A percentile compares a stretch with the other conserved stretches of the same genome.
Conservation (phyloP, 2,888 invertebrate species). For the Hedya salicella region DNA sequence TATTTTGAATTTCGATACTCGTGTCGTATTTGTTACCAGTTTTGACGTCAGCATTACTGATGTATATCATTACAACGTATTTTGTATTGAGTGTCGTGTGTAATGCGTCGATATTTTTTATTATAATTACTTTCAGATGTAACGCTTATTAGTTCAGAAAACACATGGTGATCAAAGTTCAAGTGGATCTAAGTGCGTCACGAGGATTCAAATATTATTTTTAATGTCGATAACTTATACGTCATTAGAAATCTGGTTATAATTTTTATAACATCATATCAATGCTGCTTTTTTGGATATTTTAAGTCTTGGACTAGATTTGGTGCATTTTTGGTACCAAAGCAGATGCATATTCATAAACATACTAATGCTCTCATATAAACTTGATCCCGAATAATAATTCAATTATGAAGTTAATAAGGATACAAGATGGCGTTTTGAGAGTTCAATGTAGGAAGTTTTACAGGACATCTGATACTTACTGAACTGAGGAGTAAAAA, state of each 20-base stretch:
- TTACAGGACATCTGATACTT: too few relatives aligned
- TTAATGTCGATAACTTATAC: conserved; percentile 32
- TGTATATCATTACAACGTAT: conserved; percentile 8
- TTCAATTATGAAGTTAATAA: too few relatives aligned
- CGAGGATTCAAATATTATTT: conserved; percentile 38
- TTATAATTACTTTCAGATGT: conserved; percentile 38
- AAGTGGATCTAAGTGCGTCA: conserved; percentile 41
- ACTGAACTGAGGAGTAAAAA: too few relatives aligned
- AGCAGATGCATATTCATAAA: too few relatives aligned
- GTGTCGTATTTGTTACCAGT: background rate
- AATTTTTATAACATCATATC: conserved; percentile 18
- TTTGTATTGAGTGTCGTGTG: conserved; percentile 14
- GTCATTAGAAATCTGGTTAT: background rate
- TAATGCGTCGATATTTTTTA: conserved; percentile 27
- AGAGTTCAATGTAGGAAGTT: too few relatives aligned
- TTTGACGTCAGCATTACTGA: background rate
- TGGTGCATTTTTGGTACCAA: too few relatives aligned
- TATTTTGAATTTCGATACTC: too few relatives aligned
- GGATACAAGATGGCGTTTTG: too few relatives aligned
- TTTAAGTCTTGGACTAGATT: too few relatives aligned
- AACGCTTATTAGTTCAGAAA: conserved; percentile 26
- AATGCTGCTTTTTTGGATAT: too few relatives aligned
- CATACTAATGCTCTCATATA: too few relatives aligned
- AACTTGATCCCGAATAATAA: too few relatives aligned
- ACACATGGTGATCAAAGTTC: conserved; percentile 35